Conservation (phyloP, 2,888 invertebrate species). For the Heliothis peltigera region DNA sequence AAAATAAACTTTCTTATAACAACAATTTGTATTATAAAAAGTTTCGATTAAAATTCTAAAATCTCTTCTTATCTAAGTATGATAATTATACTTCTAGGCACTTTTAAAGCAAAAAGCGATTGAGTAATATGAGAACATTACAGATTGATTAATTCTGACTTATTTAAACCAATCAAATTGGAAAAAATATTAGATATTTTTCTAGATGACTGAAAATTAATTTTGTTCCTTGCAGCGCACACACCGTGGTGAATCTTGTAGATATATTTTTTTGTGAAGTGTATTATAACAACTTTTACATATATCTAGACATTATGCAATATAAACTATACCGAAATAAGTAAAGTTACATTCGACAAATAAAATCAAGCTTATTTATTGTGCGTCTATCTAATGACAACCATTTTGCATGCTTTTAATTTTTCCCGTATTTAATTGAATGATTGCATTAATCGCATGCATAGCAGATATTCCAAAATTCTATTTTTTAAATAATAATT, state of each 20-base stretch:
- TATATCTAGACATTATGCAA: too few species aligned
- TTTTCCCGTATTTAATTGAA: too few species aligned
- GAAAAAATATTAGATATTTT: too few species aligned
- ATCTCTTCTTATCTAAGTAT: neutral
- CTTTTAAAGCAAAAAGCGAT: slow-evolving; percentile 15
- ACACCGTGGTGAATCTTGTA: too few species aligned
- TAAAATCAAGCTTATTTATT: too few species aligned
- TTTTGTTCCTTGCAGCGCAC: too few species aligned
- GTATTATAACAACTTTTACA: too few species aligned
- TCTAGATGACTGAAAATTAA: too few species aligned
- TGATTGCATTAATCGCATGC: neutral
- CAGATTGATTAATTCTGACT: slow-evolving; percentile 7
- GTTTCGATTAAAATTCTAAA: slow-evolving; percentile 3
- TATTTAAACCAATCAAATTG: too few species aligned
- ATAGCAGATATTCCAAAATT: neutral
- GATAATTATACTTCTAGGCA: slow-evolving; percentile 2
- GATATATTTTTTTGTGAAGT: too few species aligned
- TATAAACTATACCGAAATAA: neutral
- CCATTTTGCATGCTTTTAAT: too few species aligned
- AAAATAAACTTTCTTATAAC: slow-evolving; percentile 17
- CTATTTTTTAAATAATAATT: neutral
- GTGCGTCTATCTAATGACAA: too few species aligned
- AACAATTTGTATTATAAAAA: slow-evolving; percentile 21
- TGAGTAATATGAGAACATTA: slow-evolving; percentile 12
- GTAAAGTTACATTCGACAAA: neutral